Evolutionary conservation across 2,888 invertebrate genomes (phyloP), one percentile per base, ranked within the genome.

Genomic region (Zele albiditarsus): DNA sequence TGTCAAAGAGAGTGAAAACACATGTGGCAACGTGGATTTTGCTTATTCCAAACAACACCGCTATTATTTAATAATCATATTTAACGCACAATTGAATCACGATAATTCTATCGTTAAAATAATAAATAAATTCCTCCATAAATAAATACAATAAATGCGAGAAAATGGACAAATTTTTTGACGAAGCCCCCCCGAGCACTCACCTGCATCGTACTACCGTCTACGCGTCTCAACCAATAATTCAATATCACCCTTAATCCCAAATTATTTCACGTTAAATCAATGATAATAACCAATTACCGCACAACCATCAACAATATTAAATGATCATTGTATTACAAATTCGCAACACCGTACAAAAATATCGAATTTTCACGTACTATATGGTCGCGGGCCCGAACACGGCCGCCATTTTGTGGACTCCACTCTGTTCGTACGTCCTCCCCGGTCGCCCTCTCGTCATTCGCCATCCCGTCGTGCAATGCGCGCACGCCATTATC

Each of bases 331-430:
- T 81, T 73, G 77, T 75, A 78, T 73, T 80, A 81, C 70, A 81
- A 78, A 78, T 73, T 75, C 81, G 75, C 83, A 82, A 84, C 87
- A 88, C 87, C 82, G 82, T 84, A 82, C 77, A 83, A 85, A 84
- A 87, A 84, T 82, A 81, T 82, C 82, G 80, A 77, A 86, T 86
- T 83, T 84, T 82, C 84, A 79, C 84, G 86, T 84, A 87, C 89
- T 89, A 88, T 88, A 87, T 88, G 87, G 80, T 86, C 85, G 82
- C 83, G 73, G 84, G 81, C 82, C 80, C 79, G 82, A 85, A 86
- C 85, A 84, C 83, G 84, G 85, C 86, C 85, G 88, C 89, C 89
- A 89, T 89, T 88, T 89, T 89, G 84, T 89, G 88, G 84, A 85
- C 85, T 84, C 83, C 82, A 82, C 84, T 87, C 78, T 2, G 79